These are phyloP conservation scores for Drosophila takahashii DNA, from an alignment of 1,140 invertebrate species.

Conservation along the genomic window DNA sequence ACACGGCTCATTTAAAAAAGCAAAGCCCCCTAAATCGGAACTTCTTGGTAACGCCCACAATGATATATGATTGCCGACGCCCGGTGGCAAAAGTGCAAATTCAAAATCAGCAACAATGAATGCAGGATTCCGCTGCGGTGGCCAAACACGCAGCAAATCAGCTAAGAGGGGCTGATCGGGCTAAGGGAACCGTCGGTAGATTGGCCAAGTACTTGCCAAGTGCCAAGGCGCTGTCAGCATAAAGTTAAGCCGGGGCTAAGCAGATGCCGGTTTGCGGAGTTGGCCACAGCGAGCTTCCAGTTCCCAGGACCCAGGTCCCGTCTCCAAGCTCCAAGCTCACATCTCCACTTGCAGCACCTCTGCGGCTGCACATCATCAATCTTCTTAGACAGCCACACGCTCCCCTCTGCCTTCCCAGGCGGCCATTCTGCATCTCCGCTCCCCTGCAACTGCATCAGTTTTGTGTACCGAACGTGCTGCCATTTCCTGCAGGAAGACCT, in stretches of 20 bases:
- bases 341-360: constrained; percentile 53
- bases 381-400: constrained; percentile 74
- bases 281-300: constrained; percentile 27
- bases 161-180: constrained; percentile 43
- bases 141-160: constrained; percentile 74
- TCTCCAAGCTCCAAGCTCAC: not conserved
- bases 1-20: constrained; percentile 26
- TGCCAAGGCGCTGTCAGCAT: constrained; percentile 81
- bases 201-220: constrained; percentile 69
- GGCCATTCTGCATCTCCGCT: constrained; percentile 7
- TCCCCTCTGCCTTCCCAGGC: constrained; percentile 6
- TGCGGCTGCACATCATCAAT: constrained; percentile 78
- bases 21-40: constrained; percentile 7
- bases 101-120: constrained; percentile 78
- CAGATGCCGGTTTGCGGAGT: constrained; percentile 59
- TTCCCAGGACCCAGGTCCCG: not conserved
- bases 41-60: constrained; percentile 37
- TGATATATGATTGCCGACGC: constrained; percentile 52
- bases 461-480: constrained; percentile 77
- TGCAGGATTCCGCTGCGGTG: constrained; percentile 33
- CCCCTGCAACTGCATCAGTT: constrained; percentile 65
- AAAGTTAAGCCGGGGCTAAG: constrained; percentile 77
- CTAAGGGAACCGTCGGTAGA: constrained; percentile 15
- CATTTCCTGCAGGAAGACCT: constrained; percentile 53
- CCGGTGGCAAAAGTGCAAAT: constrained; percentile 69